Conservation (phyloP, 1,140 invertebrate species). For the Eumeta japonica region DNA sequence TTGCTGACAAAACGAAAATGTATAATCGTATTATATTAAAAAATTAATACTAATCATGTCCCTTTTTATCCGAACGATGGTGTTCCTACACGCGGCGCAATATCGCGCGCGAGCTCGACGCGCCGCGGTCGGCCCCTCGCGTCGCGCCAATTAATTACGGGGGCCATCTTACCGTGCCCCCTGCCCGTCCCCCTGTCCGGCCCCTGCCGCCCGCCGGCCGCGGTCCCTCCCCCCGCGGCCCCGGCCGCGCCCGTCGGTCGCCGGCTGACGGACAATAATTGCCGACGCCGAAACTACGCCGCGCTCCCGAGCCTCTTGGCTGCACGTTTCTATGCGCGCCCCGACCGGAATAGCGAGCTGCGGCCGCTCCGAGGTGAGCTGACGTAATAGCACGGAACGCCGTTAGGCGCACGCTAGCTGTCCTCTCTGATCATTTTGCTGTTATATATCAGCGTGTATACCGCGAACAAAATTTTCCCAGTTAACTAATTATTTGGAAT, state of each 20-base stretch:
- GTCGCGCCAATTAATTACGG: slow-evolving; percentile 57
- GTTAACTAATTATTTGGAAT: too few species aligned
- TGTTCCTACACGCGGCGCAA: slow-evolving; percentile 18
- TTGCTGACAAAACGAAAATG: neutral
- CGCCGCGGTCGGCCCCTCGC: slow-evolving; percentile 51
- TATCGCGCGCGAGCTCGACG: slow-evolving; percentile 23
- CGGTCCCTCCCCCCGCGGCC: slow-evolving; percentile 24
- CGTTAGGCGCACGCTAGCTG: too few species aligned
- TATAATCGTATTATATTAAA: neutral
- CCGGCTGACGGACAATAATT: slow-evolving; percentile 49
- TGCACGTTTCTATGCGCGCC: slow-evolving; percentile 16
- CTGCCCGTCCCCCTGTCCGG: slow-evolving; percentile 13
- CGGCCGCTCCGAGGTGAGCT: too few species aligned
- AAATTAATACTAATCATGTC: neutral
- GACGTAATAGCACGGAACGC: too few species aligned
- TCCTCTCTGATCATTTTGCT: too few species aligned
- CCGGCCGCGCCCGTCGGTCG: slow-evolving; percentile 13
- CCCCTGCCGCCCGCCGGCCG: slow-evolving; percentile 22
- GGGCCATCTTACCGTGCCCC: slow-evolving; percentile 44
- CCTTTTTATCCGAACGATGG: slow-evolving; percentile 18
- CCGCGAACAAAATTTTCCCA: too few species aligned
- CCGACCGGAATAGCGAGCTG: too few species aligned
- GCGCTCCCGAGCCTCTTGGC: slow-evolving; percentile 28
- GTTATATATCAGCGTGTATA: too few species aligned
- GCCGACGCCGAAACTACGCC: slow-evolving; percentile 33